Percentiles rank a stretch among this genome's conserved stretches.
Conservation (phyloP, 2,113 vertebrate species). For the Leptodactylus fuscus region DNA sequence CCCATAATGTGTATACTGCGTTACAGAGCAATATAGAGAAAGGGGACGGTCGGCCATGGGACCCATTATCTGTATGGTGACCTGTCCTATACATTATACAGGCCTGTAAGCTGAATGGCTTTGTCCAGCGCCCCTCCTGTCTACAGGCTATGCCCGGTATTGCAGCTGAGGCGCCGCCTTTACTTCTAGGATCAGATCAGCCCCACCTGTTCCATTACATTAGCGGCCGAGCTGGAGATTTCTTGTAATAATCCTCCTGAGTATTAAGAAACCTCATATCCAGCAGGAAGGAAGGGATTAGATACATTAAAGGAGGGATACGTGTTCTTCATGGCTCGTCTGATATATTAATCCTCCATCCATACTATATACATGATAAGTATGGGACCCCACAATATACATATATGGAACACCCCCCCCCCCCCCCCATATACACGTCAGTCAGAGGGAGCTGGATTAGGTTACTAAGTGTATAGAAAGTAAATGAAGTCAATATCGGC, state of each 20-base stretch:
- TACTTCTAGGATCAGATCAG: background rate
- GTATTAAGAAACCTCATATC: background rate
- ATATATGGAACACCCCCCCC: no score
- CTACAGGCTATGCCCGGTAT: background rate
- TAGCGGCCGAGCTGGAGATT: no score
- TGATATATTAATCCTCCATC: background rate
- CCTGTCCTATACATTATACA: no score
- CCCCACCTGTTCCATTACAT: background rate
- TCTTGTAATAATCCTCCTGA: background rate
- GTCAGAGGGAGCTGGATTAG: background rate
- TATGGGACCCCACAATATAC: constrained; percentile 4
- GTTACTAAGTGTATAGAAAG: background rate
- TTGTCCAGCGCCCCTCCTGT: no score
- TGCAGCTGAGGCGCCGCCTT: background rate
- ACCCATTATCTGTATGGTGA: no score
- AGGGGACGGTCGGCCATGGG: no score
- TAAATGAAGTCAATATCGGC: background rate
- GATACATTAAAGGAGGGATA: background rate
- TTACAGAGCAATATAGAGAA: no score
- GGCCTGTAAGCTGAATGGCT: no score
- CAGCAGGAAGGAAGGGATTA: background rate
- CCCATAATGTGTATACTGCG: no score
- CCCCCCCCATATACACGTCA: no score
- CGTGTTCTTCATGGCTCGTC: background rate
- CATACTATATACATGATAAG: background rate